A percentile compares a stretch with the other conserved stretches of the same genome.
Conservation (phyloP, 1,140 invertebrate species). For the Drosophila orena region DNA sequence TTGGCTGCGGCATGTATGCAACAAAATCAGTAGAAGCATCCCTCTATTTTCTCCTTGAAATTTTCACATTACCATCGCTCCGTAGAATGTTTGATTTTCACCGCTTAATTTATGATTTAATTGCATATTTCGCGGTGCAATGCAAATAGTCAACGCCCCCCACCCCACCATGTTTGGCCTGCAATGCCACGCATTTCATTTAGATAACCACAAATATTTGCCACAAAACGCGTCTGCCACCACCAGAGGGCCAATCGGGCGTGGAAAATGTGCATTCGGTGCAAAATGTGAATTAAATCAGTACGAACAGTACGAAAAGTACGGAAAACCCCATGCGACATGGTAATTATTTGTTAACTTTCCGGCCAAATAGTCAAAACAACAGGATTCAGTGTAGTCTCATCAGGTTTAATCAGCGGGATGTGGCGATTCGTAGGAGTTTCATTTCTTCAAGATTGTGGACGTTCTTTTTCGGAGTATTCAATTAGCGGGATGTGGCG, state of each 20-base stretch:
- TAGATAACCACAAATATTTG: conserved; percentile 82
- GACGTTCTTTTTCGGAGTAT: no score
- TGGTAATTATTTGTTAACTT: no score
- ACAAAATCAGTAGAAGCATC: neutral
- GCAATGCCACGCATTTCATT: conserved; percentile 72
- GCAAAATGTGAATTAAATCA: conserved; percentile 22
- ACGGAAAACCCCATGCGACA: neutral
- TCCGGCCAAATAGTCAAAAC: no score
- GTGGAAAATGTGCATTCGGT: conserved; percentile 43
- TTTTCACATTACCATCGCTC: neutral
- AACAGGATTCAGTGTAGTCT: no score
- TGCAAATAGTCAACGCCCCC: conserved; percentile 31
- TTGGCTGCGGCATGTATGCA: neutral
- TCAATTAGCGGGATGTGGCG: no score
- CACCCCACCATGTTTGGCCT: conserved; percentile 7
- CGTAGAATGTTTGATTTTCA: conserved; percentile 67
- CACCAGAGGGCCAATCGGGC: conserved; percentile 50
- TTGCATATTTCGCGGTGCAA: conserved; percentile 66
- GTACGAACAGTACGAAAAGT: no score
- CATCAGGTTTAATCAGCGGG: no score
- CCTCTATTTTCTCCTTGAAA: neutral
- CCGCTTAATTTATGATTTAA: conserved; percentile 79
- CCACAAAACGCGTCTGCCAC: conserved; percentile 49
- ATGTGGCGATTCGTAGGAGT: no score
- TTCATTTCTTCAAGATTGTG: no score